These are phyloP conservation scores for Protomyctophum bolini DNA, from an alignment of 2,113 vertebrate species.

Conservation along the genomic window DNA sequence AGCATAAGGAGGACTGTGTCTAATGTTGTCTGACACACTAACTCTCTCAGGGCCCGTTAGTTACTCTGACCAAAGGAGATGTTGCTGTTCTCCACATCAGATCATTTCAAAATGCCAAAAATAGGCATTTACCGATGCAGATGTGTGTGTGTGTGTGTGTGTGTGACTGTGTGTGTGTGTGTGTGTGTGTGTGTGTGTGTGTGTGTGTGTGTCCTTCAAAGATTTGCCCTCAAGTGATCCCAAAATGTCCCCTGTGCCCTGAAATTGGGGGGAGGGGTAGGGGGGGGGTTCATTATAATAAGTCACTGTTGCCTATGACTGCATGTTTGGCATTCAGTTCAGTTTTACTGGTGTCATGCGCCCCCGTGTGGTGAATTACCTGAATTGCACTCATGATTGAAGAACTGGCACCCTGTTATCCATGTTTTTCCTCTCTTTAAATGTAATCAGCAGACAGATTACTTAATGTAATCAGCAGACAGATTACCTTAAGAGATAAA, in stretches of 20 bases:
- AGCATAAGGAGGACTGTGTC: not conserved
- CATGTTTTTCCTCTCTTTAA: not conserved
- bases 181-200: not conserved
- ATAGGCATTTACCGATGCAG: not conserved
- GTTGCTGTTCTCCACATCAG: not conserved
- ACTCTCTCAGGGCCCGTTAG: not conserved
- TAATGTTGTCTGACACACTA: not conserved
- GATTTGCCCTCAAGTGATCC: not conserved
- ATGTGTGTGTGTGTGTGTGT: no score
- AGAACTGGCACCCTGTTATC: not conserved
- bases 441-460: no score
- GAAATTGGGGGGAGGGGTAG: constrained; percentile 15
- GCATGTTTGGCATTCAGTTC: constrained; percentile 19
- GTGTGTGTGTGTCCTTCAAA: not conserved
- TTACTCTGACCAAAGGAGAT: not conserved
- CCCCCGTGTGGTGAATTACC: constrained; percentile 59
- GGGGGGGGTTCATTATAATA: constrained; percentile 18
- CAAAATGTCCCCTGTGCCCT: constrained; percentile 7
- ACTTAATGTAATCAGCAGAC: not conserved
- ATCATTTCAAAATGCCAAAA: not conserved
- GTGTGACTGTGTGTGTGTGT: not conserved
- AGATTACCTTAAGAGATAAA: not conserved
- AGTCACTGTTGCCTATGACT: constrained; percentile 47
- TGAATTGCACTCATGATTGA: not conserved
- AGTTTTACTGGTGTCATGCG: constrained; percentile 37